phyloP scores from a whole-genome alignment of 2,113 vertebrate species.

The Brachyistius frenatus region DNA sequence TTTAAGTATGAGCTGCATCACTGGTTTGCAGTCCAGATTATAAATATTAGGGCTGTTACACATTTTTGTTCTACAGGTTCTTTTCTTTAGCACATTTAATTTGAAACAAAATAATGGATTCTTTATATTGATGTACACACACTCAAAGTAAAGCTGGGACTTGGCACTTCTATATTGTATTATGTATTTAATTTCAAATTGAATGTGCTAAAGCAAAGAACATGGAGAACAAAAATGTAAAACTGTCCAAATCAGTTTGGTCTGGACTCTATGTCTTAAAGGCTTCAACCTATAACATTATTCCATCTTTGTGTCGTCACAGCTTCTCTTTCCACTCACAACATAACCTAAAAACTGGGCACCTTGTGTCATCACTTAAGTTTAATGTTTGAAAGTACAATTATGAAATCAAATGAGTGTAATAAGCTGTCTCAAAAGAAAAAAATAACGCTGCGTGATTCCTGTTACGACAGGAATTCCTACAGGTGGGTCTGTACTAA shows the following conservation, averaged over 20 bases:
- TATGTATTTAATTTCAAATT: background rate
- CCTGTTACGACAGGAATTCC: background rate
- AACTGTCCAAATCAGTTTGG: background rate
- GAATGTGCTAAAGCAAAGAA: background rate
- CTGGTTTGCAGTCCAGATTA: too few species aligned
- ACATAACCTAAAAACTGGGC: background rate
- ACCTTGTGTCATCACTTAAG: background rate
- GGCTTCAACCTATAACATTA: background rate
- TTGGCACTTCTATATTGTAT: background rate
- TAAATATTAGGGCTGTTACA: too few species aligned
- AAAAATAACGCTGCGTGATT: background rate
- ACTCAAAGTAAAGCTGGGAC: background rate
- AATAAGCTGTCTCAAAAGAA: background rate
- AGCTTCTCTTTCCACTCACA: constrained; percentile 2
- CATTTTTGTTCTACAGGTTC: too few species aligned
- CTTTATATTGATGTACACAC: background rate
- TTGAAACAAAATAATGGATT: background rate
- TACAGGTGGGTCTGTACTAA: background rate
- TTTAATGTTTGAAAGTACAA: constrained; percentile 6
- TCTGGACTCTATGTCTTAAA: background rate
- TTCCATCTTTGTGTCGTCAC: background rate
- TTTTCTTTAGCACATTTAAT: background rate
- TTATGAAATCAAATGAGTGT: background rate
- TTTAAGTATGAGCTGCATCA: too few species aligned
- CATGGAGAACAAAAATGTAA: background rate